Conservation (phyloP, 2,888 invertebrate genomes). For the Brenthis hecate region DNA sequence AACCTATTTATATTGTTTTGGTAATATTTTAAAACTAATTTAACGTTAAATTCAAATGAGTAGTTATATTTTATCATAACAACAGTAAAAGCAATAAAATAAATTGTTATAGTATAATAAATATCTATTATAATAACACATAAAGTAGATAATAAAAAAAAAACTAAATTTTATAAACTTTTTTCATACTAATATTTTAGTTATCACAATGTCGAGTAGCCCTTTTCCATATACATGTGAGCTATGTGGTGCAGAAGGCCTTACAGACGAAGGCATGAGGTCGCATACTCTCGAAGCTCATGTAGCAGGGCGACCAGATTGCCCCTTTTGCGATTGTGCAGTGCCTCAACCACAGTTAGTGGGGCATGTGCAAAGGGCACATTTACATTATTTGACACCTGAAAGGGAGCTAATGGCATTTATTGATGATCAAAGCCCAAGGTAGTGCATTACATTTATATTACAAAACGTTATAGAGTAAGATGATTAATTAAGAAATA, state of each 20-base stretch:
- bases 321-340: slow-evolving; percentile 91
- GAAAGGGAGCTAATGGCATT: slow-evolving; percentile 90
- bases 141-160: no score
- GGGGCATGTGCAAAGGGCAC: slow-evolving; percentile 91
- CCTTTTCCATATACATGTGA: slow-evolving; percentile 86
- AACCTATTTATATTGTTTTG: no score
- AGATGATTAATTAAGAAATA: no score
- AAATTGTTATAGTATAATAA: no score
- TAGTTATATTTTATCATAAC: no score
- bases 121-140: no score
- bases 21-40: not conserved
- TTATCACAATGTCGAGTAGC: slow-evolving; percentile 64
- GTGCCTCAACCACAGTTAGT: slow-evolving; percentile 89
- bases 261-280: slow-evolving; percentile 90
- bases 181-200: slow-evolving; percentile 7
- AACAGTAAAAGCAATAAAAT: no score
- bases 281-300: slow-evolving; percentile 90
- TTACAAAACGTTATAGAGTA: no score
- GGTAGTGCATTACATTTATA: slow-evolving; percentile 53
- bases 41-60: not conserved
- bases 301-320: slow-evolving; percentile 89
- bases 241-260: slow-evolving; percentile 92
- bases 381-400: slow-evolving; percentile 91
- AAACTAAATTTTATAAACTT: no score
- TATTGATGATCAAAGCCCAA: slow-evolving; percentile 87